Evolutionary conservation across 1,140 invertebrate species (phyloP), one percentile per base, ranked within the genome.

Genomic region (Mizuhopecten yessoensis): DNA sequence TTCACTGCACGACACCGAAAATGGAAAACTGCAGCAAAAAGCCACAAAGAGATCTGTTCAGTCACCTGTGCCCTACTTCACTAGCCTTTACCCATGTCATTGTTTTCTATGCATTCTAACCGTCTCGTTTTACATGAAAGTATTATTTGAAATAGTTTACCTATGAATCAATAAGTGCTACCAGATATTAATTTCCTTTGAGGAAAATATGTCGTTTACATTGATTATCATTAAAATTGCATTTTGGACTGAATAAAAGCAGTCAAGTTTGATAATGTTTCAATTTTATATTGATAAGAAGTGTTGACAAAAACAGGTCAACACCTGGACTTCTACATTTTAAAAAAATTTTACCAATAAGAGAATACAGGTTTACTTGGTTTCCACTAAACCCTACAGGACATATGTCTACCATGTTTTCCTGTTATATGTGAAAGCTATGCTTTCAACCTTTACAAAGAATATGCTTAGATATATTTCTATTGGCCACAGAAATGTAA

Each of bases 141-240:
- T n/a, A 75, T 75, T 75, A 75, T 29, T 75, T 75, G 57, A 75
- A 75, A 75, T 75, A 75, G 23, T 75, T 75, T 75, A 75, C 57
- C 57, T 29, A 75, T 75, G 57, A 75, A 75, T 75, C 57, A 29
- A 75, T 75, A 75, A 29, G 57, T 75, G 57, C 57, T 75, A 75
- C 9, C 57, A 75, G 23, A 75, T 75, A 75, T 75, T 75, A n/a
- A 75, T 75, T 75, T 75, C 57, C 17, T 75, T 17, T 29, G 57
- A 75, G 5, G n/a, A 75, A 75, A 75, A n/a, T 75, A 75, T 75
- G 57, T n/a, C 57, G n/a, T 75, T 75, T n/a, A 39, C n/a, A 29
- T 13, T 33, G 33, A 57, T 33, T 42, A 39, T 36, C 36, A 90
- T 34, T 75, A 86, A 34, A n/a, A 33, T 42, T 20, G 0, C 11